A percentile compares a stretch with the other conserved stretches of the same genome.
phyloP scores from a whole-genome alignment of 2,797 vertebrate species.

The Chromobotia macracanthus region DNA sequence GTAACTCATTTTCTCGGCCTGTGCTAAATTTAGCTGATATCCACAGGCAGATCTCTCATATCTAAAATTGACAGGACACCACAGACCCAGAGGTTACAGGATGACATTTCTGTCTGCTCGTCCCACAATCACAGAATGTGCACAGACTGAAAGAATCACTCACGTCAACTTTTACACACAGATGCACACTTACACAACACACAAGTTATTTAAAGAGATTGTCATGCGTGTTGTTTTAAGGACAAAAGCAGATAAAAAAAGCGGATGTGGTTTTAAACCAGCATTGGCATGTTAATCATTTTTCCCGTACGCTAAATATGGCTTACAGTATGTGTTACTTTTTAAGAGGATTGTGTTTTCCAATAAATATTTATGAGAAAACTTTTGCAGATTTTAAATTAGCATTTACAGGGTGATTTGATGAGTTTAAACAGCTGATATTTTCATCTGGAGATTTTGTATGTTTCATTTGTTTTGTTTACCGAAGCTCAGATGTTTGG shows the following conservation, averaged over 20 bases:
- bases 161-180: constrained; percentile 24
- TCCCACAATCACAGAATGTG: constrained; percentile 55
- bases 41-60: constrained; percentile 74
- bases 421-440: not conserved
- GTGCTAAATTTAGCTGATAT: constrained; percentile 80
- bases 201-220: constrained; percentile 28
- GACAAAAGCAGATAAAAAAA: not conserved
- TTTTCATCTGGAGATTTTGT: constrained; percentile 7
- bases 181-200: not conserved
- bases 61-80: constrained; percentile 78
- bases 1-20: constrained; percentile 72
- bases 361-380: constrained; percentile 27
- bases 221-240: not conserved
- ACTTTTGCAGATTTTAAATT: constrained; percentile 3
- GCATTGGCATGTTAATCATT: not conserved
- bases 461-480: constrained; percentile 28
- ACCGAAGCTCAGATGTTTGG: constrained; percentile 41
- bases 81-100: constrained; percentile 78
- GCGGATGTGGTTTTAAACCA: not conserved
- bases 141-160: not conserved
- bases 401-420: not conserved
- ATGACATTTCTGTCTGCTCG: constrained; percentile 77
- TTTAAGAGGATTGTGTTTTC: not conserved
- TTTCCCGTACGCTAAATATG: not conserved
- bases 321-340: not conserved